Evolutionary conservation across 1,140 invertebrate species (phyloP), one percentile per base, ranked within the genome.

Genomic region (Diachasma alloeum): DNA sequence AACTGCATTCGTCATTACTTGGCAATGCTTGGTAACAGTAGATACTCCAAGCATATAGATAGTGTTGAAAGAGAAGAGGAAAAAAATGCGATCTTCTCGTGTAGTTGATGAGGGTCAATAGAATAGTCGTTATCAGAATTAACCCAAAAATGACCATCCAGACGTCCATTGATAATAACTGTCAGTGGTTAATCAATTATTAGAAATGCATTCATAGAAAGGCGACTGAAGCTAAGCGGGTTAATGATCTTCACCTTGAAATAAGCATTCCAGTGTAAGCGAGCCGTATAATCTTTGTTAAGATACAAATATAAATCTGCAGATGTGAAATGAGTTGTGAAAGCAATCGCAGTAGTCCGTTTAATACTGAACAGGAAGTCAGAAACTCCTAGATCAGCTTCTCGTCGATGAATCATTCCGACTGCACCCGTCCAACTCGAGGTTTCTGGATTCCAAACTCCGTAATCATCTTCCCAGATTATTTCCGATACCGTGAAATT

Each of bases 381-480:
- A 3, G 78, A 78, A 0, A 80, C 75, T 0, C 81, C 83, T 0
- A 87, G n/a, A 13, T 87, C 84, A 3, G 78, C 80, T 46, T 79
- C 66, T 2, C 71, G 19, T 4, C 31, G 24, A 1, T 63, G 59
- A 2, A 87, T 24, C 15, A 73, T 67, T 8, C 81, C 82, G 0
- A 88, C 77, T 74, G 83, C 79, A 0, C 86, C 87, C 0, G 79
- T 81, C 87, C 86, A 87, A 1, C 6, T 74, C 9, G 70, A 15
- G 1, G 63, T 19, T 0, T 75, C 42, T 1, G 74, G 11, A 17
- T 79, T 76, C 72, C 73, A 84, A 4, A 37, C 75, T 0, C 85
- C 85, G 53, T 80, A 84, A 36, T 9, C 56, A 17, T 75, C 17
- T 9, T 75, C 42, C 4, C 42, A 13, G 4, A 66, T 53, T 10